Evolutionary conservation across 2,113 vertebrate genomes (phyloP).

Genomic region (Manacus vitellinus): DNA sequence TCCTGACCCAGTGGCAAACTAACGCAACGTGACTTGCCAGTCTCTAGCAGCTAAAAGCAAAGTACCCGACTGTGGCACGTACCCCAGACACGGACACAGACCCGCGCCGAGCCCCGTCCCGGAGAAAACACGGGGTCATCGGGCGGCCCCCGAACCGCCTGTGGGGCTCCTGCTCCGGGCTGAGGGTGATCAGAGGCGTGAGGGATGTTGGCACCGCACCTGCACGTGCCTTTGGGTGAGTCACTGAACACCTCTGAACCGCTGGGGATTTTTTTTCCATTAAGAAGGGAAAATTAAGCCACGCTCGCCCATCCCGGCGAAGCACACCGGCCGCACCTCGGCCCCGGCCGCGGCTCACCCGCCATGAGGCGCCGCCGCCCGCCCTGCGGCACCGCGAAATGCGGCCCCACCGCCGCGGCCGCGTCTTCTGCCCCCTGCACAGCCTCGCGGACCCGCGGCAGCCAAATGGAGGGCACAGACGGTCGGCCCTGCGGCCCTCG

Average conservation of each 20-base stretch:
- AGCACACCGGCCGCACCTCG: rapidly evolving
- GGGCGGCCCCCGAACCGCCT: rapidly evolving
- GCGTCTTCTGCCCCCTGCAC: not conserved
- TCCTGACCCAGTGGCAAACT: not conserved
- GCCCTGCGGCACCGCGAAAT: not conserved
- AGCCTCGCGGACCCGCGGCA: too few relatives aligned
- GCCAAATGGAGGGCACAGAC: too few relatives aligned
- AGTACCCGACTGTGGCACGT: rapidly evolving
- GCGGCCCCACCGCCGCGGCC: not conserved
- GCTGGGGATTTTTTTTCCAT: not conserved
- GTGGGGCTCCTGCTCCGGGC: not conserved
- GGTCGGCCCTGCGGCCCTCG: not conserved
- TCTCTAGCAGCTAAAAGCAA: too few relatives aligned
- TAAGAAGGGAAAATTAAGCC: not conserved
- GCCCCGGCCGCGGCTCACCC: not conserved
- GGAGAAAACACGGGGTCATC: too few relatives aligned
- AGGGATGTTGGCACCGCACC: not conserved
- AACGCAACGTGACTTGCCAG: rapidly evolving
- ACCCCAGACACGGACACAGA: too few relatives aligned
- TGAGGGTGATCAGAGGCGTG: too few relatives aligned
- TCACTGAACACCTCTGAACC: not conserved
- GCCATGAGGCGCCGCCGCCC: not conserved
- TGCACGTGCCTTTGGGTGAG: not conserved
- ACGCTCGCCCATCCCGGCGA: too few relatives aligned
- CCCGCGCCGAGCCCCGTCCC: not conserved